Evolutionary conservation across 2,888 invertebrate genomes (phyloP).

Genomic region (Cheilosia impressa): DNA sequence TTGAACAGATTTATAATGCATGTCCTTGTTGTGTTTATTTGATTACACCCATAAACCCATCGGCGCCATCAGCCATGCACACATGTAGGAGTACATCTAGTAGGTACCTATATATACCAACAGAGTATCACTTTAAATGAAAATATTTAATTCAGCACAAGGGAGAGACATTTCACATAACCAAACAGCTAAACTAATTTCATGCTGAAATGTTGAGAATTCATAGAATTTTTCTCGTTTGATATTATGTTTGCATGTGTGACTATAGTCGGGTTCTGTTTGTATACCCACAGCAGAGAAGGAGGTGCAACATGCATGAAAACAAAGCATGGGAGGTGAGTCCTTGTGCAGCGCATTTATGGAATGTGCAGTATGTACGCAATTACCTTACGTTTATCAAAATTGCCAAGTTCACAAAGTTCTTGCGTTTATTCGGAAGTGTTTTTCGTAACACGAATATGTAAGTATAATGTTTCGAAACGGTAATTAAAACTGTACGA

Average conservation of each 20-base stretch:
- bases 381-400: constrained; percentile 15
- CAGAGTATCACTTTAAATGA: constrained; percentile 14
- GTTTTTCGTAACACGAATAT: too few relatives aligned
- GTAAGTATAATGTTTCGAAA: too few relatives aligned
- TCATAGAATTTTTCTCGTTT: constrained; percentile 13
- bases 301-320: constrained; percentile 39
- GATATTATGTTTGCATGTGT: not conserved
- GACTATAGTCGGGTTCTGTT: not conserved
- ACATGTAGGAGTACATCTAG: not conserved
- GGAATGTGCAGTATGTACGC: constrained; percentile 9
- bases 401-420: constrained; percentile 13
- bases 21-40: constrained; percentile 54
- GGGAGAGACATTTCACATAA: constrained; percentile 12
- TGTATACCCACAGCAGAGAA: not conserved
- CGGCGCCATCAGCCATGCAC: not conserved
- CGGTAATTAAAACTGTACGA: too few relatives aligned
- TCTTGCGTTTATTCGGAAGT: too few relatives aligned
- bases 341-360: not conserved
- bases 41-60: constrained; percentile 41
- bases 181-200: constrained; percentile 38
- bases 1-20: constrained; percentile 54
- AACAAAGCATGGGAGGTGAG: constrained; percentile 7
- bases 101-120: not conserved
- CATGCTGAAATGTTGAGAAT: constrained; percentile 13
- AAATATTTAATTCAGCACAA: constrained; percentile 41